Conservation (phyloP, 2,797 vertebrate species). For the Rhabdophis nuchalis region DNA sequence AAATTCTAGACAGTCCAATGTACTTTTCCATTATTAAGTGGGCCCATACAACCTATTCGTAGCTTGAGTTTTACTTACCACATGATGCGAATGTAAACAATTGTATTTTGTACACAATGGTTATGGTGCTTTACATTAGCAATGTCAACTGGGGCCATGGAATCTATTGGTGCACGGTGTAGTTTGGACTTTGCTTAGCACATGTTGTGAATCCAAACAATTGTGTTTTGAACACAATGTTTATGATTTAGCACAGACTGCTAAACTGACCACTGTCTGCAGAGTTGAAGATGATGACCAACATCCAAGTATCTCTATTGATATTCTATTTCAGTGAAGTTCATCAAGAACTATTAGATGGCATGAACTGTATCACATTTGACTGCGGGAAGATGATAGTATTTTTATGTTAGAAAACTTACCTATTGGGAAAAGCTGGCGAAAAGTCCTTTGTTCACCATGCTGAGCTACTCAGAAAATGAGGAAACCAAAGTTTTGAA, state of each 20-base stretch:
- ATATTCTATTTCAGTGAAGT: neutral
- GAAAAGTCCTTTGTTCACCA: neutral
- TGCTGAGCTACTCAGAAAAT: neutral
- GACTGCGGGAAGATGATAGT: neutral
- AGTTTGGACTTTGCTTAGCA: neutral
- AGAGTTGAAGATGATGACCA: neutral
- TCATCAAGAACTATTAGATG: neutral
- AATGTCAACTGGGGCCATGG: neutral
- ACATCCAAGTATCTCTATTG: neutral
- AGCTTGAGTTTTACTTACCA: neutral
- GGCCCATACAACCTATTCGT: neutral
- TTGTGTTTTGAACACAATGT: neutral
- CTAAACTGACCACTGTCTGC: neutral
- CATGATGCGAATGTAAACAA: neutral
- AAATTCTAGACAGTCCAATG: neutral
- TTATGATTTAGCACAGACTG: neutral
- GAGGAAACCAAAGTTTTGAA: neutral
- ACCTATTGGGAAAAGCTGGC: neutral
- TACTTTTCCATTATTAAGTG: neutral
- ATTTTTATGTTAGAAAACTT: neutral
- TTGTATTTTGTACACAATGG: neutral
- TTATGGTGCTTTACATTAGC: neutral
- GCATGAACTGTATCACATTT: neutral
- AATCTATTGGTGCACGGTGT: neutral
- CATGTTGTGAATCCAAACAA: neutral